Evolutionary conservation across 2,888 invertebrate species (phyloP), one percentile per base, ranked within the genome.

Genomic region (Lagria hirta): DNA sequence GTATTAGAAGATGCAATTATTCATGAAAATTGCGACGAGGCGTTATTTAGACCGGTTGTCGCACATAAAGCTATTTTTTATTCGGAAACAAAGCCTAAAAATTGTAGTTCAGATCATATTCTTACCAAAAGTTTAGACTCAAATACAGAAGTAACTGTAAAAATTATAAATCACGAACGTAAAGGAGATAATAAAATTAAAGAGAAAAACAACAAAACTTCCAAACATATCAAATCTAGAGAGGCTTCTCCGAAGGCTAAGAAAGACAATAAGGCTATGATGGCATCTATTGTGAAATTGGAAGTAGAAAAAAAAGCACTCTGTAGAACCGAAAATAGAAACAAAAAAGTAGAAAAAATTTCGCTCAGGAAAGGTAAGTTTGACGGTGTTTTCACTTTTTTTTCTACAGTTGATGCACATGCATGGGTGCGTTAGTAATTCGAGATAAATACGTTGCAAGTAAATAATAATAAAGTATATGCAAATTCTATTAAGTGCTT

Each of bases 41-140:
- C 80, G 24, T 73, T 81, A 38, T 85, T 85, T 70, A 76, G 85
- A 10, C 83, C 84, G 17, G 80, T 84, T 41, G 77, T 84, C 49
- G 73, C 75, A 32, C 71, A 78, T 28, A 75, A 75, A 58, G 65
- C 75, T 6, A 41, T 64, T 22, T 52, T 65, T 10, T 66, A 64
- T 49, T 52, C 60, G 8, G 58, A 60, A 43, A 52, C 51, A 27
- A 57, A 49, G 26, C 35, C 48, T 10, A 42, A 43, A 27, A 33
- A 34, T 4, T 33, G 42, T 26, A 34, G 34, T 38, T 47, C 50
- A n/a, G 58, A 58, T 24, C 52, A 61, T 24, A 62, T 61, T 23
- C 53, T 61, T 30, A 61, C 60, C 13, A 62, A 57, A 44, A 65
- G 60, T 52, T 45, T 62, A 14, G 56, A 57, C 28, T 30, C 52